phyloP scores from a whole-genome alignment of 2,113 vertebrate genomes.

The Progne subis region DNA sequence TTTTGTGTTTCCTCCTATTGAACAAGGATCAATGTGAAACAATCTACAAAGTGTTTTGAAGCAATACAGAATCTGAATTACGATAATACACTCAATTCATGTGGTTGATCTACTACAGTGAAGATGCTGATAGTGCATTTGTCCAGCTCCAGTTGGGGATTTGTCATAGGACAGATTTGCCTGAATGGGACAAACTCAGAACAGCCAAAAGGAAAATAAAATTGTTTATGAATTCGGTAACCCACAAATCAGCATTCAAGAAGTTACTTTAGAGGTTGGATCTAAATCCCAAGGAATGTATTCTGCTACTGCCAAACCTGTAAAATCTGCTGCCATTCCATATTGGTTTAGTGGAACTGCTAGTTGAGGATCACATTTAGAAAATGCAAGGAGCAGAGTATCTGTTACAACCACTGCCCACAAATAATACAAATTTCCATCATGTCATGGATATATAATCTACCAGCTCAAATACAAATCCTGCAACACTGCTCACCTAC shows the following conservation, averaged over 20 bases:
- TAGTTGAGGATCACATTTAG: neutral
- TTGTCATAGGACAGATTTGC: neutral
- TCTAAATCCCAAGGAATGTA: constrained; percentile 21
- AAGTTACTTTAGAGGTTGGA: neutral
- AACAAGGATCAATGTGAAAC: neutral
- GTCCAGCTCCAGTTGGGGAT: neutral
- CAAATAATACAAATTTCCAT: constrained; percentile 30
- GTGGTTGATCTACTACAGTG: neutral
- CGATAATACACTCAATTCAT: neutral
- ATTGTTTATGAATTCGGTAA: neutral
- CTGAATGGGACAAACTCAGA: neutral
- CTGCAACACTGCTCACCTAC: neutral
- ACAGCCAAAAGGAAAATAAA: constrained; percentile 6
- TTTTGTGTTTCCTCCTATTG: neutral
- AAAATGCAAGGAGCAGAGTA: constrained; percentile 18
- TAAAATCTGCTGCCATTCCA: constrained; percentile 20
- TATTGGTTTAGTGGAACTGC: constrained; percentile 7
- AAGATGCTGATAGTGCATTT: neutral
- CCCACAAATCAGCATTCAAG: constrained; percentile 27
- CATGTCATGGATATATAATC: constrained; percentile 9
- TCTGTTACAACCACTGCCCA: constrained; percentile 23
- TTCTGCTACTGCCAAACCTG: constrained; percentile 31
- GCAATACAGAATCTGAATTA: neutral
- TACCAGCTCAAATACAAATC: constrained; percentile 16
- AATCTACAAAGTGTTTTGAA: neutral